Conservation (phyloP, 2,113 vertebrate genomes). For the Arizona elegans region DNA sequence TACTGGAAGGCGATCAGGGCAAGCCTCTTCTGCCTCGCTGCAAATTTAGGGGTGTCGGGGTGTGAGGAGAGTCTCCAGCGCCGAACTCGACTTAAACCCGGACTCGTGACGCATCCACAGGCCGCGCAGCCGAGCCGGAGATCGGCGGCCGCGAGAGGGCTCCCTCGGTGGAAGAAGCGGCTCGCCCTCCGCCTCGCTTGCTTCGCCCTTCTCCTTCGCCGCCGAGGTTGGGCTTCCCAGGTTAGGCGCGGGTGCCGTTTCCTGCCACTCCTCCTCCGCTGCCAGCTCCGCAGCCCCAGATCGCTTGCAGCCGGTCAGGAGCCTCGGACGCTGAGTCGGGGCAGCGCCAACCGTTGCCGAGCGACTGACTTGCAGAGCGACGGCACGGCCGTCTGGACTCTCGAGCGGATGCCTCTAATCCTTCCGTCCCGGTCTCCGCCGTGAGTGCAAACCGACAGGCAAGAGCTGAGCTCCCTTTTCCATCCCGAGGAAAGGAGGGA, state of each 20-base stretch:
- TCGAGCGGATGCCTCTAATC: not conserved
- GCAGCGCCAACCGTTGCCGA: too few relatives aligned
- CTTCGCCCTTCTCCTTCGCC: not conserved
- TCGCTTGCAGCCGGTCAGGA: not conserved
- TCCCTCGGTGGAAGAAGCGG: not conserved
- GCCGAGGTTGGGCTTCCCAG: conserved; percentile 25
- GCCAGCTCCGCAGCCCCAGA: not conserved
- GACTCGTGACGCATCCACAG: not conserved
- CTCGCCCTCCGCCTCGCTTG: not conserved
- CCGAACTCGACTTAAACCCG: not conserved
- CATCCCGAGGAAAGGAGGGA: not conserved
- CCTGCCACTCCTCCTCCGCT: conserved; percentile 5
- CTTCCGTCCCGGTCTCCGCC: not conserved
- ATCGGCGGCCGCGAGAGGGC: conserved; percentile 1
- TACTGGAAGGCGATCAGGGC: not conserved
- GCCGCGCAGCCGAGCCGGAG: not conserved
- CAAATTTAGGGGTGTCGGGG: too few relatives aligned
- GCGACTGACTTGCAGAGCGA: not conserved
- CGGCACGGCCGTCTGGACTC: not conserved
- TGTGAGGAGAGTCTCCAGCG: not conserved
- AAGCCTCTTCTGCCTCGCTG: not conserved
- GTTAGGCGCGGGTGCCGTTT: not conserved
- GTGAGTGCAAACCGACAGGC: not conserved
- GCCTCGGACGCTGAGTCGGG: too few relatives aligned
- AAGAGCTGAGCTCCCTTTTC: too few relatives aligned